Evolutionary conservation across 2,888 invertebrate species (phyloP).

Genomic region (Tenthredo notha): DNA sequence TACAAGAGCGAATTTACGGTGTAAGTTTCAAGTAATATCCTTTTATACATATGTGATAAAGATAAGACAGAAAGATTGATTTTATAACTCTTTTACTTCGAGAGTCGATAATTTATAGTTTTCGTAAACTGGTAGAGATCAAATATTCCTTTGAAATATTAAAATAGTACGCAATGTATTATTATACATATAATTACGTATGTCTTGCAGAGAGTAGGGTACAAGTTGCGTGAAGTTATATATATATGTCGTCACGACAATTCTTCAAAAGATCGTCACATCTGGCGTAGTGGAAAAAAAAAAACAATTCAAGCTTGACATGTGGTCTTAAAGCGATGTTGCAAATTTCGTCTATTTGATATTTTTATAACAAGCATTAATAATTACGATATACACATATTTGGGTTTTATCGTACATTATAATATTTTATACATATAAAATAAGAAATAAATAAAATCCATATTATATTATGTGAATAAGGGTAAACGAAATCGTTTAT

Average conservation of each 20-base stretch:
- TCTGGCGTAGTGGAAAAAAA: neutral
- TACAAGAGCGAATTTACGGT: neutral
- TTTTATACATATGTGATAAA: neutral
- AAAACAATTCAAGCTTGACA: conserved; percentile 2
- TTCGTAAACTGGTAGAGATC: neutral
- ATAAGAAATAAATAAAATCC: neutral
- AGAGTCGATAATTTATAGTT: neutral
- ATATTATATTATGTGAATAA: neutral
- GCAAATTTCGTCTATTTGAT: neutral
- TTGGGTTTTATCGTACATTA: too few relatives aligned
- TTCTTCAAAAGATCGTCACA: conserved; percentile 1
- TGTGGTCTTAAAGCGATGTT: conserved; percentile 1
- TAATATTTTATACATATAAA: too few relatives aligned
- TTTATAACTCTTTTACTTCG: conserved; percentile 1
- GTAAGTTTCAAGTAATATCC: neutral
- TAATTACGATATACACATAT: too few relatives aligned
- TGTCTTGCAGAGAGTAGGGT: neutral
- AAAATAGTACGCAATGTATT: neutral
- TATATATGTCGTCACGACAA: neutral
- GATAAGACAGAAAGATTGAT: neutral
- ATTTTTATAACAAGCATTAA: too few relatives aligned
- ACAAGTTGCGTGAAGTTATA: neutral
- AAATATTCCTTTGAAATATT: neutral
- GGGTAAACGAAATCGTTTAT: neutral
- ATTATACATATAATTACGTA: neutral